Evolutionary conservation across 2,797 vertebrate species (phyloP).

Genomic region (Sorex maritimensis): DNA sequence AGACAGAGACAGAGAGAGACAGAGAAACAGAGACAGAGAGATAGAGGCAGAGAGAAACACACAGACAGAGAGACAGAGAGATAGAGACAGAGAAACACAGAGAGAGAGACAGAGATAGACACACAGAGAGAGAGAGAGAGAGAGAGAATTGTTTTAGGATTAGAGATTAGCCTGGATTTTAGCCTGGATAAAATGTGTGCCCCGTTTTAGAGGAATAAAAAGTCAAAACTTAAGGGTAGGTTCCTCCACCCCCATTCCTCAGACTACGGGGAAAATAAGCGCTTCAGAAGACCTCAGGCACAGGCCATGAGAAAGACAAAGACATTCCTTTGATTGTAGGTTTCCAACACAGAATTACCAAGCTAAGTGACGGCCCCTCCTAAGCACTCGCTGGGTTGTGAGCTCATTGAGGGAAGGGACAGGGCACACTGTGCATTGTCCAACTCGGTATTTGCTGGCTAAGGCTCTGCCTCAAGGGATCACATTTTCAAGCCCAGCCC

Average conservation of each 20-base stretch:
- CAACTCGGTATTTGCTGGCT: slow-evolving; percentile 6
- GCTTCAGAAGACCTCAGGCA: not conserved
- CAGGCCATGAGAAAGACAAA: slow-evolving; percentile 22
- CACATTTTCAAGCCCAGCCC: not conserved
- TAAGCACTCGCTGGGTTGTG: not conserved
- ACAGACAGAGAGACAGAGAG: no score
- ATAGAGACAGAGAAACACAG: no score
- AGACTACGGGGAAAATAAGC: not conserved
- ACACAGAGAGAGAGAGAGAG: no score
- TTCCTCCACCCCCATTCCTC: no score
- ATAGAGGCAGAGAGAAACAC: not conserved
- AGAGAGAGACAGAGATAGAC: no score
- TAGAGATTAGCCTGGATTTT: not conserved
- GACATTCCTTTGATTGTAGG: not conserved
- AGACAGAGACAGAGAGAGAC: no score
- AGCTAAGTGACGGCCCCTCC: not conserved
- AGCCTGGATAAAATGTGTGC: not conserved
- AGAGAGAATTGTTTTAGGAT: not conserved
- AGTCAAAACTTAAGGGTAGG: not conserved
- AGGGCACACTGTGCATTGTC: not conserved
- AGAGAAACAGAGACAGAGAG: no score
- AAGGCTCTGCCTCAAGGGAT: slow-evolving; percentile 45
- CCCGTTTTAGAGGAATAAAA: not conserved
- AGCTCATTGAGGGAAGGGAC: not conserved
- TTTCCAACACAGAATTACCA: slow-evolving; percentile 24